These are phyloP conservation scores for Chionomys nivalis DNA, from an alignment of 2,113 vertebrate species.

Conservation along the genomic window DNA sequence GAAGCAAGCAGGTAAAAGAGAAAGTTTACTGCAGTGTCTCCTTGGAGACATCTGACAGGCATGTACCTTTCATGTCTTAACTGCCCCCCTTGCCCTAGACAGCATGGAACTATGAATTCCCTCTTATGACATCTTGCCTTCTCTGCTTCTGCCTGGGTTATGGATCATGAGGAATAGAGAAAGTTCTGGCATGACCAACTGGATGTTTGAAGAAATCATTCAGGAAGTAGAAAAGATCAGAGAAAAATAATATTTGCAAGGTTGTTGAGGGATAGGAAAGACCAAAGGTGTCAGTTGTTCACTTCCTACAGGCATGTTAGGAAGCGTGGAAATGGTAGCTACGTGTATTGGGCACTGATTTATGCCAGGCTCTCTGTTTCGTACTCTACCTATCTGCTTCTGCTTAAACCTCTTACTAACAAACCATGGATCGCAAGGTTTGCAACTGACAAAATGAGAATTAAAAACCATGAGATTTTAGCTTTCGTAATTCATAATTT, in stretches of 20 bases:
- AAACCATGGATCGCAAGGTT: not conserved
- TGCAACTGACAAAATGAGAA: not conserved
- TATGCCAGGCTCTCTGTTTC: not conserved
- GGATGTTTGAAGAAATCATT: not conserved
- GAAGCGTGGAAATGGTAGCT: not conserved
- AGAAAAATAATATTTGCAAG: not conserved
- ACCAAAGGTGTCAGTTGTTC: not conserved
- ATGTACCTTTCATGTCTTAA: not conserved
- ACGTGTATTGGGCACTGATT: not conserved
- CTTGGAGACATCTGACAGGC: not conserved
- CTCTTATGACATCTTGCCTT: not conserved
- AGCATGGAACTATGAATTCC: not conserved
- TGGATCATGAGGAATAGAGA: not conserved
- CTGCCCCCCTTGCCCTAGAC: not conserved
- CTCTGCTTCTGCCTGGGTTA: not conserved
- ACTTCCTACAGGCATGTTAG: not conserved
- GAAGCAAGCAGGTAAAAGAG: not conserved
- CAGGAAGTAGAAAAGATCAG: not conserved
- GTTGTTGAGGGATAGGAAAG: not conserved
- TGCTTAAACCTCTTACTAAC: not conserved
- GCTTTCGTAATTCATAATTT: slow-evolving; percentile 15
- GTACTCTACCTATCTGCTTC: not conserved
- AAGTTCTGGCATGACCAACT: not conserved
- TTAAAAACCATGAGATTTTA: slow-evolving; percentile 43
- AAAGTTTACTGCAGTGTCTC: not conserved